Evolutionary conservation across 2,888 invertebrate genomes (phyloP).

Genomic region (Chloromyia formosa): DNA sequence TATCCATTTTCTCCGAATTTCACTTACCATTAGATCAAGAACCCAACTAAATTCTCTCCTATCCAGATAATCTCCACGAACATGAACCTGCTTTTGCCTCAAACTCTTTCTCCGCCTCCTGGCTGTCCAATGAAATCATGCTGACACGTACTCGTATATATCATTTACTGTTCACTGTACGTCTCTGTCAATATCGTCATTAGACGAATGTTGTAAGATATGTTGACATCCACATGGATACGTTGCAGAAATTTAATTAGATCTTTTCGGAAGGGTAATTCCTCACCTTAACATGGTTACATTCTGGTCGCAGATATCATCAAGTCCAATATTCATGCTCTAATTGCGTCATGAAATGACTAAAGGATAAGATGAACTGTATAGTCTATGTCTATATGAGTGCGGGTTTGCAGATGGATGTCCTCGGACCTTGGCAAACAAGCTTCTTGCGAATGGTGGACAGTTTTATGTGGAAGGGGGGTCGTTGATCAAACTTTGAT

Average conservation of each 20-base stretch:
- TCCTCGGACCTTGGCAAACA: too few relatives aligned
- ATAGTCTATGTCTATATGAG: background rate
- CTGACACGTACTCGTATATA: background rate
- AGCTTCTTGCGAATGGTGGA: too few relatives aligned
- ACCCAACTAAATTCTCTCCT: too few relatives aligned
- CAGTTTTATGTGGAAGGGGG: too few relatives aligned
- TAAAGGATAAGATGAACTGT: constrained; percentile 6
- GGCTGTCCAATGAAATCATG: background rate
- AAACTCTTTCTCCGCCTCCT: too few relatives aligned
- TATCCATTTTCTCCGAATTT: too few relatives aligned
- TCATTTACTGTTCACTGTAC: constrained; percentile 20
- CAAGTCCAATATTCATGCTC: constrained; percentile 40
- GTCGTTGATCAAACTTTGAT: too few relatives aligned
- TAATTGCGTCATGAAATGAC: constrained; percentile 30
- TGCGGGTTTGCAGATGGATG: background rate
- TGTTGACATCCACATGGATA: constrained; percentile 37
- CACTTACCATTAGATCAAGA: too few relatives aligned
- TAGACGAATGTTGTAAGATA: constrained; percentile 18
- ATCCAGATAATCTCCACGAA: too few relatives aligned
- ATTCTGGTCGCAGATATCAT: constrained; percentile 37
- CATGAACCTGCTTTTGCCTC: too few relatives aligned
- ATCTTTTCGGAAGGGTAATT: constrained; percentile 38
- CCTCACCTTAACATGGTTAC: constrained; percentile 33
- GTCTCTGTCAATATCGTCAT: constrained; percentile 39
- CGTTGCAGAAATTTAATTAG: constrained; percentile 41